A percentile compares a stretch with the other conserved stretches of the same genome.
Evolutionary conservation across 2,797 vertebrate genomes (phyloP).

Genomic region (Echiichthys vipera): DNA sequence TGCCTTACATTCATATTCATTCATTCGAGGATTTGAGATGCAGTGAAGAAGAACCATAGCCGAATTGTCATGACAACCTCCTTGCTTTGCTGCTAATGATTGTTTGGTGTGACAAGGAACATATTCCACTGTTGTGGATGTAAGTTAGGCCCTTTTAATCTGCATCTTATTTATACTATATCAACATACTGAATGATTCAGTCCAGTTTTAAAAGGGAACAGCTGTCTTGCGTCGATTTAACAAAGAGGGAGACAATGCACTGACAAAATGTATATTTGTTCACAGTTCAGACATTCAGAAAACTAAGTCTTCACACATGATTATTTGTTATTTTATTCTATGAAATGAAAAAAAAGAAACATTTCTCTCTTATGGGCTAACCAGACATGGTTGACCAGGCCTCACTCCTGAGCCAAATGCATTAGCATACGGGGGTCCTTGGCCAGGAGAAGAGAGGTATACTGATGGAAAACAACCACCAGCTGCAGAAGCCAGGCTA

Average conservation of each 20-base stretch:
- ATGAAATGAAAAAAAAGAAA: constrained; percentile 39
- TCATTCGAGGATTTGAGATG: constrained; percentile 57
- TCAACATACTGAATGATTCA: constrained; percentile 17
- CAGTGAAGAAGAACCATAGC: constrained; percentile 65
- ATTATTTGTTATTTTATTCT: constrained; percentile 29
- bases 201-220: constrained; percentile 34
- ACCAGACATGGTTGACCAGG: constrained; percentile 40
- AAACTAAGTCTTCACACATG: neutral
- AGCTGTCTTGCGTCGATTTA: neutral
- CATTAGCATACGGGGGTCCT: constrained; percentile 32
- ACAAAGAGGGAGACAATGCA: constrained; percentile 14
- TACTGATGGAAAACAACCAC: constrained; percentile 51
- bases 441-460: constrained; percentile 39
- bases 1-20: constrained; percentile 55
- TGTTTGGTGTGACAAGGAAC: constrained; percentile 45
- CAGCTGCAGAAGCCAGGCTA: constrained; percentile 37
- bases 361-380: constrained; percentile 26
- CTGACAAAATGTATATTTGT: constrained; percentile 11
- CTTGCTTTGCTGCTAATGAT: constrained; percentile 67
- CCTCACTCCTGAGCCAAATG: constrained; percentile 42
- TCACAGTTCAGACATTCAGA: neutral
- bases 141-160: constrained; percentile 36
- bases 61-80: constrained; percentile 71
- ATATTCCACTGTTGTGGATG: constrained; percentile 22
- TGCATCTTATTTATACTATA: constrained; percentile 17